Evolutionary conservation across 30 jellyfish, hydroid and myxozoan genomes (phyloP).

Genomic region (Catostylus mosaicus): DNA sequence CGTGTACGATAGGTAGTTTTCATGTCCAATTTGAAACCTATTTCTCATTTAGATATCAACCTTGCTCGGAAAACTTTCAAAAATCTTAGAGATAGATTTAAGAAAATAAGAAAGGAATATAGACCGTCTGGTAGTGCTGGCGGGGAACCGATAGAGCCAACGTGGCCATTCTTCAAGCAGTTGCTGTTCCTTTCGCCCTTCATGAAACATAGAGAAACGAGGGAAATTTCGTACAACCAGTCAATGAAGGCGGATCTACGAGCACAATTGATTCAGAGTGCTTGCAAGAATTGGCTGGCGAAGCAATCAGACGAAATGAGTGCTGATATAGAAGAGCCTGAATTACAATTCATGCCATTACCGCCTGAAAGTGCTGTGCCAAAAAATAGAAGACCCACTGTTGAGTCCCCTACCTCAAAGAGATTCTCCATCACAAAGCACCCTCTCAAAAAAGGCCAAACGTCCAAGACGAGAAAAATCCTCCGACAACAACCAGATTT

Average conservation of each 20-base stretch:
- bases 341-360: background rate
- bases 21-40: no score
- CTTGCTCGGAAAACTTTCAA: conserved; percentile 31
- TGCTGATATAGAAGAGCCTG: background rate
- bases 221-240: no score
- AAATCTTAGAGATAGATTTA: conserved; percentile 33
- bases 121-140: conserved; percentile 56
- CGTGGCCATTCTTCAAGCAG: conserved; percentile 47
- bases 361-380: conserved; percentile 3
- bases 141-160: conserved; percentile 46
- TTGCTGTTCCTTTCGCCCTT: conserved; percentile 44
- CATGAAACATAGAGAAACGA: conserved; percentile 33
- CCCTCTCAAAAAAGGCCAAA: conserved; percentile 3
- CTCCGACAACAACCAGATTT: no score
- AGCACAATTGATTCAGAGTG: conserved; percentile 5
- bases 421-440: conserved; percentile 1
- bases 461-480: conserved; percentile 14
- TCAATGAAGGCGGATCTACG: no score
- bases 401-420: conserved; percentile 4
- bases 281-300: background rate
- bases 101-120: conserved; percentile 39
- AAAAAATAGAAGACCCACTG: background rate
- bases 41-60: conserved; percentile 32
- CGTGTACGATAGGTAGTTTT: no score
- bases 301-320: conserved; percentile 1